Evolutionary conservation across 2,797 vertebrate genomes (phyloP), one percentile per base, ranked within the genome.

Genomic region (Cottoperca gobio): DNA sequence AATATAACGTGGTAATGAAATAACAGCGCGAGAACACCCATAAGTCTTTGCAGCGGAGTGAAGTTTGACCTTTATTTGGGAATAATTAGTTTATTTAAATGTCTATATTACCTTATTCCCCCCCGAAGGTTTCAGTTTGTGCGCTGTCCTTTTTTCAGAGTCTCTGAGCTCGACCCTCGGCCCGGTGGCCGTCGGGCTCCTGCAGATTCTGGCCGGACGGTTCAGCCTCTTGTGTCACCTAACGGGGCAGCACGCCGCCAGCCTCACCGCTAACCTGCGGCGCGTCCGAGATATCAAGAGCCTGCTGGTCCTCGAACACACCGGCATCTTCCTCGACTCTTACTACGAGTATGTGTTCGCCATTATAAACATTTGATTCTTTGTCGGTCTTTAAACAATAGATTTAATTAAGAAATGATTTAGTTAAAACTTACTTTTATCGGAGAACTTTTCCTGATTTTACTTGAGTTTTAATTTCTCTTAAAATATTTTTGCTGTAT

Each of bases 191-290:
- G 78, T 96, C 16, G 95, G 94, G 39, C 94, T 98, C 52, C 89
- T 99, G 78, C 97, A 97, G 88, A 94, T 94, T 40, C 90, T 97
- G 77, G 96, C 95, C 8, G 94, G 95, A 48, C 93, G 93, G 3
- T 98, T 98, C 89, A 95, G 96, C 90, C 94, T 95, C 67, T 84
- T 99, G 46, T 97, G 97, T 87, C 97, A 97, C 89, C 93, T 99
- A 48, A 97, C 96, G 0, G 98, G 98, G 69, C 98, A 97, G 90
- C 97, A 99, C 64, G 95, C 96, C 21, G 89, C 96, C 89, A 97
- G 96, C 64, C 91, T 99, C 80, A 97, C 95, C 42, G 93, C 92
- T 73, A 97, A 96, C 91, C 94, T 99, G 88, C 96, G 94, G 1
- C 95, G 95, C 3, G 89, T 94, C 17, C 91, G 91, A 0, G 96